Percentiles rank a stretch among this genome's conserved stretches.
Conservation (phyloP, 2,888 invertebrate species). For the Netelia virgata region DNA sequence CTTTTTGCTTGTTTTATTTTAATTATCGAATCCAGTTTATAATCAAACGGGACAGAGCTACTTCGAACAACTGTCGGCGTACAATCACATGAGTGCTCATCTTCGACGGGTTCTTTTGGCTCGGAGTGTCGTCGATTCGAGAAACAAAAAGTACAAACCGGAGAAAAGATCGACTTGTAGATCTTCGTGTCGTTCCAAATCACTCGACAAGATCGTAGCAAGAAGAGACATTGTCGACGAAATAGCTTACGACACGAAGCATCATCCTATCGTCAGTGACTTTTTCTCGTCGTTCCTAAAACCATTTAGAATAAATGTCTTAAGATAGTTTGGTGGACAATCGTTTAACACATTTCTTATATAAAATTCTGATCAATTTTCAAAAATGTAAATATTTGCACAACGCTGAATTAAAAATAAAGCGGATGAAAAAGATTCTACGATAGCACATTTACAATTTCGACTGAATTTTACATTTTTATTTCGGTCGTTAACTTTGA, state of each 20-base stretch:
- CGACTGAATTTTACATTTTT: too few species aligned
- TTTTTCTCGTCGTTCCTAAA: conserved; percentile 16
- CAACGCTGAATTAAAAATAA: too few species aligned
- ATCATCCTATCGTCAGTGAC: conserved; percentile 79
- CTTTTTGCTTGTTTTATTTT: conserved; percentile 24
- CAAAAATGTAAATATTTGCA: too few species aligned
- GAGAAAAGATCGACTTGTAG: conserved; percentile 55
- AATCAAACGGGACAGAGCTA: conserved; percentile 81
- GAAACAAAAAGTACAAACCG: conserved; percentile 76
- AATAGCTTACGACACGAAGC: conserved; percentile 79
- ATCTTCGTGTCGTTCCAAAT: conserved; percentile 49
- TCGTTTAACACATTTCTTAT: too few species aligned
- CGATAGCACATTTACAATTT: too few species aligned
- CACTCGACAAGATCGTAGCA: conserved; percentile 65
- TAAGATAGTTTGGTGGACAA: neutral
- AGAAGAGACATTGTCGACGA: conserved; percentile 77
- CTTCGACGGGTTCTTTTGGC: conserved; percentile 80
- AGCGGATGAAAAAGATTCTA: too few species aligned
- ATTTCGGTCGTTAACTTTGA: too few species aligned
- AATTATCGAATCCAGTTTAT: conserved; percentile 72
- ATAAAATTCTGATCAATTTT: too few species aligned
- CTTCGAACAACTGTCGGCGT: conserved; percentile 79
- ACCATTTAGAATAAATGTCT: neutral
- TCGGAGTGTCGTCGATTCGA: conserved; percentile 79
- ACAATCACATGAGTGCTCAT: conserved; percentile 81